These are phyloP conservation scores for Sternotherus odoratus DNA, from an alignment of 2,797 vertebrate genomes.

Conservation along the genomic window DNA sequence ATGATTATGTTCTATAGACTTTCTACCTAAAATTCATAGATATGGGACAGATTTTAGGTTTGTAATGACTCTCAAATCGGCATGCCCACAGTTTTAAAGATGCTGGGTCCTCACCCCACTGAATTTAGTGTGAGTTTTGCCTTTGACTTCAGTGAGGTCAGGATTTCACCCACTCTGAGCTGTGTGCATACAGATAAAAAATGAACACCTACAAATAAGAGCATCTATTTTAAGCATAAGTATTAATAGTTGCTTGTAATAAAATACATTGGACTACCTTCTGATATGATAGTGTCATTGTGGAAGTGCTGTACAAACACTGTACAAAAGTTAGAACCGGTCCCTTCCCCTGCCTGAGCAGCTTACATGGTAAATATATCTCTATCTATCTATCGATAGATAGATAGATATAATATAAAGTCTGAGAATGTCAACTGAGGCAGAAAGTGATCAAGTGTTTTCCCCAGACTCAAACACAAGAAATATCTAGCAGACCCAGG, in stretches of 20 bases:
- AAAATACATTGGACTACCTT: background rate
- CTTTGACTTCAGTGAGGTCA: background rate
- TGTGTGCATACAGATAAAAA: background rate
- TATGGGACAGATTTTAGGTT: background rate
- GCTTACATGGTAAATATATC: background rate
- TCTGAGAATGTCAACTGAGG: background rate
- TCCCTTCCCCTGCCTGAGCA: background rate
- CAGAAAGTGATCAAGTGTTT: background rate
- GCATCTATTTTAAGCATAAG: background rate
- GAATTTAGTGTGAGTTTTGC: background rate
- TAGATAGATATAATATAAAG: no score
- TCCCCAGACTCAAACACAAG: background rate
- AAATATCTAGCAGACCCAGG: accelerated
- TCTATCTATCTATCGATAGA: no score
- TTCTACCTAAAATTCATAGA: background rate
- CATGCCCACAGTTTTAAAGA: background rate
- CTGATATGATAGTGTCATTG: background rate
- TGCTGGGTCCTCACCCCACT: background rate
- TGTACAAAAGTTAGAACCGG: background rate
- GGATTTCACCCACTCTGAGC: background rate
- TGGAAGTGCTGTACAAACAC: background rate
- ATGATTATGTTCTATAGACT: background rate
- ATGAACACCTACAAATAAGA: background rate
- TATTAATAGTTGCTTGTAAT: background rate
- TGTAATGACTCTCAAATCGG: background rate